Conservation (phyloP, 1,140 invertebrate genomes). For the Aphelenchoides fujianensis region DNA sequence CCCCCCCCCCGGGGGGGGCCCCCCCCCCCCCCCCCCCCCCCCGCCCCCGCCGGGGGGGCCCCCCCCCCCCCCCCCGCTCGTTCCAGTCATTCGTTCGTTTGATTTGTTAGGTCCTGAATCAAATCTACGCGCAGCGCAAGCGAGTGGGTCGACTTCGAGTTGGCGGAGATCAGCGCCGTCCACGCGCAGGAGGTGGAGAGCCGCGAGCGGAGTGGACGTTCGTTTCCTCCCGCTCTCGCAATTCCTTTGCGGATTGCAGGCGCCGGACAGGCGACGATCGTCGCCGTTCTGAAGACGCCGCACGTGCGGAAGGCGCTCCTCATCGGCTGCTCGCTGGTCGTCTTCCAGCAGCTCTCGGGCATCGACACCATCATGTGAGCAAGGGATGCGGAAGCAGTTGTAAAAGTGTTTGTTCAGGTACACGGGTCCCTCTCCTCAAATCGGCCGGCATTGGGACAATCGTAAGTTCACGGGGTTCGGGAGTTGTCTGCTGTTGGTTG, state of each 20-base stretch:
- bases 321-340: conserved; percentile 68
- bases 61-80: too few species aligned
- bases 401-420: too few species aligned
- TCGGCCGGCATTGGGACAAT: conserved; percentile 68
- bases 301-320: conserved; percentile 66
- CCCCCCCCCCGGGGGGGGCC: too few species aligned
- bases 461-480: conserved; percentile 27
- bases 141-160: conserved; percentile 54
- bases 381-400: too few species aligned
- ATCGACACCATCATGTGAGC: conserved; percentile 71
- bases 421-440: conserved; percentile 66
- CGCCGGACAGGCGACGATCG: conserved; percentile 53
- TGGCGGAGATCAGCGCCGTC: conserved; percentile 42
- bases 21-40: too few species aligned
- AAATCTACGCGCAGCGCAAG: conserved; percentile 58
- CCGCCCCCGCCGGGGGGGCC: too few species aligned
- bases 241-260: neutral
- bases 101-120: conserved; percentile 40
- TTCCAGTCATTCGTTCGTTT: too few species aligned
- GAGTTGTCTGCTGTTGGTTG: too few species aligned
- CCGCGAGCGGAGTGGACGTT: conserved; percentile 18
- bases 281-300: conserved; percentile 65
- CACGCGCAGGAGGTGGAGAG: conserved; percentile 41
- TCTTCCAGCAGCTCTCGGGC: conserved; percentile 68
- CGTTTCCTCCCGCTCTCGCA: neutral